These are phyloP conservation scores for Microtus montanus DNA, from an alignment of 2,113 vertebrate species.

Conservation along the genomic window DNA sequence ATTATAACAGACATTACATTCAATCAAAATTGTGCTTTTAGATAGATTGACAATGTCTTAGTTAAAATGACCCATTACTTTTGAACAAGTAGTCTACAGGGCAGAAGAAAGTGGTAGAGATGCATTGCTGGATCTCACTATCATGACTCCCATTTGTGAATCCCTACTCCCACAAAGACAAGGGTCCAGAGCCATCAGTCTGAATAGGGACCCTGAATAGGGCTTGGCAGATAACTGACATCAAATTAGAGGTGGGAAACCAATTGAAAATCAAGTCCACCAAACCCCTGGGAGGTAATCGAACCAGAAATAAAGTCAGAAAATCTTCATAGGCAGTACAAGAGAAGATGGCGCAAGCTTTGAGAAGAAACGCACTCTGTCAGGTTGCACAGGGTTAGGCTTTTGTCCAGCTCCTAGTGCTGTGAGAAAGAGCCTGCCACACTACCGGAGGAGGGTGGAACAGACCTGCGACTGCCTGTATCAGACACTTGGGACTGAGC, in stretches of 20 bases:
- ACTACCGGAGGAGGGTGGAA: not conserved
- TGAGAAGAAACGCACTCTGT: not conserved
- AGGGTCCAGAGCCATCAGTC: not conserved
- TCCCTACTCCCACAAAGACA: not conserved
- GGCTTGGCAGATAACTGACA: not conserved
- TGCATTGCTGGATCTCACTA: not conserved
- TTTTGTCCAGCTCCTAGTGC: not conserved
- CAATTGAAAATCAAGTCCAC: not conserved
- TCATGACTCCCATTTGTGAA: not conserved
- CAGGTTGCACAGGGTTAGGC: not conserved
- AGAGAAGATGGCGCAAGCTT: not conserved
- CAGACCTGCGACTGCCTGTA: not conserved
- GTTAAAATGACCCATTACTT: not conserved
- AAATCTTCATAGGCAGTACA: not conserved
- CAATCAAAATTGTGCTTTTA: conserved; percentile 19
- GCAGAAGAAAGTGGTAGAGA: not conserved
- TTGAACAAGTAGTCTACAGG: not conserved
- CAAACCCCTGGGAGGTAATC: not conserved
- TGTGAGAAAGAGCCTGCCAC: not conserved
- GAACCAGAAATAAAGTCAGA: not conserved
- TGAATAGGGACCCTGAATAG: not conserved
- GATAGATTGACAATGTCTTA: not conserved
- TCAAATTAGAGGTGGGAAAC: not conserved
- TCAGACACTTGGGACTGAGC: not conserved
- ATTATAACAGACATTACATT: not conserved